phyloP scores from a whole-genome alignment of 2,888 invertebrate species.

The Ophioninae sp. region DNA sequence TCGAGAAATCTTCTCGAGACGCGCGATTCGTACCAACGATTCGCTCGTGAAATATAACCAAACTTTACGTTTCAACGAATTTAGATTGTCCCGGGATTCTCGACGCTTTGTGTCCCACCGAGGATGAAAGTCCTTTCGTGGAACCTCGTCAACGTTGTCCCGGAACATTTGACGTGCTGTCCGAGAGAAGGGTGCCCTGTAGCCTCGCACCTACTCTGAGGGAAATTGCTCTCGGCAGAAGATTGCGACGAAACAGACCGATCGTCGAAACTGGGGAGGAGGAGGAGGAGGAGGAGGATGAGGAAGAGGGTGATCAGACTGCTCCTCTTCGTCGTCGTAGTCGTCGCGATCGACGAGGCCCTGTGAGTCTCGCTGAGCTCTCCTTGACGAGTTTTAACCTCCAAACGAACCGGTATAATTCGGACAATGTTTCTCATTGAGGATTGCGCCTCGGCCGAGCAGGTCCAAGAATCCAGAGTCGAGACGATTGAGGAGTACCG shows the following conservation, averaged over 20 bases:
- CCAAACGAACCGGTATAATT: background rate
- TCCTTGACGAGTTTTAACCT: too few relatives aligned
- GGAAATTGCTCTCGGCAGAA: conserved; percentile 57
- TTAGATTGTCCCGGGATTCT: conserved; percentile 38
- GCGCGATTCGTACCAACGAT: background rate
- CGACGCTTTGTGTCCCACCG: conserved; percentile 2
- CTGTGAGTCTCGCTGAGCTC: too few relatives aligned
- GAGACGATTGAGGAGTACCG: background rate
- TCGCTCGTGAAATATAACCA: too few relatives aligned
- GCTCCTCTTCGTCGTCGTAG: background rate
- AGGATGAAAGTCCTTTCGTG: background rate
- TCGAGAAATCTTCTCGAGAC: too few relatives aligned
- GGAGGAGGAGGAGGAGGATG: too few relatives aligned
- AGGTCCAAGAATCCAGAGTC: background rate
- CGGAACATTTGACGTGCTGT: conserved; percentile 56
- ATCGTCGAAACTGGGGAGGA: background rate
- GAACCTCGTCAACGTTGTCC: conserved; percentile 48
- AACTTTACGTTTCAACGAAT: background rate
- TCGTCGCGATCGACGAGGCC: background rate
- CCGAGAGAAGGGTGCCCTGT: conserved; percentile 57
- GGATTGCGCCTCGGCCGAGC: too few relatives aligned
- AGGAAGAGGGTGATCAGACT: background rate
- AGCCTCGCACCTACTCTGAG: conserved; percentile 53
- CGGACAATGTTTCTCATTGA: background rate
- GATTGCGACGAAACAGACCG: conserved; percentile 43